phyloP scores from a whole-genome alignment of 2,888 invertebrate species.

The Tinea trinotella region DNA sequence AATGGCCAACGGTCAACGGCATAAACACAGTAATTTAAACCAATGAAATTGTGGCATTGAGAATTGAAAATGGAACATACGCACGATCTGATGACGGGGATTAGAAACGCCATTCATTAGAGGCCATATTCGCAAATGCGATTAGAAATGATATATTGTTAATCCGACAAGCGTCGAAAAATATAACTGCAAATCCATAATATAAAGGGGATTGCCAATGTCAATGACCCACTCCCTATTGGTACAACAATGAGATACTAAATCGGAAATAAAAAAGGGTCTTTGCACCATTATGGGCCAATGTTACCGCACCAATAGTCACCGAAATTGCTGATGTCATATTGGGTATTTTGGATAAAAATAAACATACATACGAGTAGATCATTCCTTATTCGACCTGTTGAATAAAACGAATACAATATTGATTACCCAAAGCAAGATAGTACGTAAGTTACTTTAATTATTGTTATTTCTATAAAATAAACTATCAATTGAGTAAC shows the following conservation, averaged over 20 bases:
- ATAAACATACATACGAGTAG: background rate
- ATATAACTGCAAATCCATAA: constrained; percentile 54
- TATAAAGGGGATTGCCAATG: constrained; percentile 59
- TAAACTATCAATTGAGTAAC: background rate
- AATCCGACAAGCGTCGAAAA: constrained; percentile 55
- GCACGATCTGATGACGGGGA: constrained; percentile 16
- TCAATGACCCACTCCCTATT: constrained; percentile 65
- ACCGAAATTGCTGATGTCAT: constrained; percentile 43
- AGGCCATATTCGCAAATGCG: constrained; percentile 35
- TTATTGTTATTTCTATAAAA: background rate
- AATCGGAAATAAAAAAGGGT: constrained; percentile 53
- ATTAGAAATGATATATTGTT: constrained; percentile 55
- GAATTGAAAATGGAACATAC: constrained; percentile 2
- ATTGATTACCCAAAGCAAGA: background rate
- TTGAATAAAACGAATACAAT: background rate
- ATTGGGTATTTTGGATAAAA: constrained; percentile 20
- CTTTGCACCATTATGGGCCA: constrained; percentile 52
- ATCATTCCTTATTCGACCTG: background rate
- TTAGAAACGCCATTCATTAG: constrained; percentile 19
- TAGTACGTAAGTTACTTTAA: too few relatives aligned
- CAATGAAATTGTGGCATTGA: background rate
- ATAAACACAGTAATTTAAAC: background rate
- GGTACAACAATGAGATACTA: constrained; percentile 50
- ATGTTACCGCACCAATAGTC: constrained; percentile 57
- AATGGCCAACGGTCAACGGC: background rate